A percentile compares a stretch with the other conserved stretches of the same genome.
Conservation (phyloP, 2,113 vertebrate genomes). For the Pluvialis apricaria region DNA sequence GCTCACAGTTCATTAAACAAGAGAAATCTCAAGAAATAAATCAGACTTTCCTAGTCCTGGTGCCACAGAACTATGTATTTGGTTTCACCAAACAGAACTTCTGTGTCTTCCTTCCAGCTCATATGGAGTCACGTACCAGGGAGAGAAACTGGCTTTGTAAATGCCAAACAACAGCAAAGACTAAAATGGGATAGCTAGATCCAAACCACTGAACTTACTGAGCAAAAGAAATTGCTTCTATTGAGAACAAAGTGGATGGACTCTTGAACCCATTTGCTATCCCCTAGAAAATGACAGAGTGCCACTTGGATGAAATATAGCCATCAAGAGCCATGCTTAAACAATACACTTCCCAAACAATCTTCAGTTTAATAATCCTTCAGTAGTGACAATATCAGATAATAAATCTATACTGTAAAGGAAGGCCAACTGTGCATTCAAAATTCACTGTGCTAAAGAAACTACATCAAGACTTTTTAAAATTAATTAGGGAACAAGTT, state of each 20-base stretch:
- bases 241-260: background rate
- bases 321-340: background rate
- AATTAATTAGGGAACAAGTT: background rate
- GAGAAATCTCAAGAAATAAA: background rate
- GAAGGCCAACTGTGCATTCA: background rate
- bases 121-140: fast-evolving
- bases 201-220: background rate
- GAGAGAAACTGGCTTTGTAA: background rate
- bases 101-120: background rate
- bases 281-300: background rate
- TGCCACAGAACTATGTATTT: background rate
- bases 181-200: background rate
- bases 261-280: background rate
- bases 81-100: background rate
- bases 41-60: background rate
- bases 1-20: background rate
- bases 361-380: background rate
- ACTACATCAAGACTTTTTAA: background rate
- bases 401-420: background rate
- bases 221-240: background rate
- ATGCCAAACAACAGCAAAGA: background rate
- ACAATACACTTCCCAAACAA: background rate
- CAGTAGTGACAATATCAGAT: background rate
- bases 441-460: background rate
- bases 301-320: background rate